Percentiles rank a stretch among this genome's conserved stretches.
Conservation (phyloP, 1,140 invertebrate species). For the Drosophila repletoides region DNA sequence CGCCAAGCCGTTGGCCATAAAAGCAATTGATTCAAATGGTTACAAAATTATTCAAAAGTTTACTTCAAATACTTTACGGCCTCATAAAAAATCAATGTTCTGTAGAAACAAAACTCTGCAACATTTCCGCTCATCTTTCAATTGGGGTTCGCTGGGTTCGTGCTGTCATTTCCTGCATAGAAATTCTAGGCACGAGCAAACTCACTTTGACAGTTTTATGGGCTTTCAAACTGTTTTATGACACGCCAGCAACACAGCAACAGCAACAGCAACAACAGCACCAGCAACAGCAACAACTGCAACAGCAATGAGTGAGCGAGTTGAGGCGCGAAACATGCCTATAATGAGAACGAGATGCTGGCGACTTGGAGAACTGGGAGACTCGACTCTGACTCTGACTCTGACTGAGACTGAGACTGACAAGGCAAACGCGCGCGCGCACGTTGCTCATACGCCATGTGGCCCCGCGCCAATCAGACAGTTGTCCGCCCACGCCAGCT, state of each 20-base stretch:
- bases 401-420: conserved; percentile 22
- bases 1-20: background rate
- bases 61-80: conserved; percentile 11
- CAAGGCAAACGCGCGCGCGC: conserved; percentile 18
- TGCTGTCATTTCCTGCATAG: conserved; percentile 51
- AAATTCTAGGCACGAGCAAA: conserved; percentile 58
- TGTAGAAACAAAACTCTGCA: conserved; percentile 1
- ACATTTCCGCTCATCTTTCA: conserved; percentile 57
- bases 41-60: conserved; percentile 8
- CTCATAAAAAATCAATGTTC: conserved; percentile 21
- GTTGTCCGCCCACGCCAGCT: conserved; percentile 63
- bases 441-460: conserved; percentile 74
- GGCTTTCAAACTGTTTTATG: conserved; percentile 80
- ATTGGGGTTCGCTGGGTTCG: conserved; percentile 21
- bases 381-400: background rate
- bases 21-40: conserved; percentile 17
- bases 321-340: conserved; percentile 57
- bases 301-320: conserved; percentile 18
- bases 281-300: conserved; percentile 1
- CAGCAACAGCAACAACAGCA: conserved; percentile 17
- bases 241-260: conserved; percentile 45
- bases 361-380: no score
- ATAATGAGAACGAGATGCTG: conserved; percentile 59
- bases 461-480: conserved; percentile 75
- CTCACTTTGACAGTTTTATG: conserved; percentile 75